phyloP scores from a whole-genome alignment of 2,888 invertebrate genomes.

The Sinotaia quadrata region DNA sequence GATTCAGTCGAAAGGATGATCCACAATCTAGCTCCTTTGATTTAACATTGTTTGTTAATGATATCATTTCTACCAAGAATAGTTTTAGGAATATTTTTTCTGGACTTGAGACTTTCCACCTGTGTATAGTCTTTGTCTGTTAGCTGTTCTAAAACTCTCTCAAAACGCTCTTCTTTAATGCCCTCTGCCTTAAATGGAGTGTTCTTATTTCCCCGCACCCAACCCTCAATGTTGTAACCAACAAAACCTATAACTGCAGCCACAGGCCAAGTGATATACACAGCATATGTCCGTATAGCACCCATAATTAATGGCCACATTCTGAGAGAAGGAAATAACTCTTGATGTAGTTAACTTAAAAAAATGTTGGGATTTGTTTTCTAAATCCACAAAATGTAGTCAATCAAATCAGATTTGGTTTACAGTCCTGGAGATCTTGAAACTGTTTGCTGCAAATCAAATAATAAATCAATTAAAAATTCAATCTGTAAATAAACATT shows the following conservation, averaged over 20 bases:
- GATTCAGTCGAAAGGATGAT: too few species aligned
- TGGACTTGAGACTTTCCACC: constrained; percentile 81
- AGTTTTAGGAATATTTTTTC: constrained; percentile 74
- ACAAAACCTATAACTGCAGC: constrained; percentile 86
- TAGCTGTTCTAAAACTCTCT: constrained; percentile 78
- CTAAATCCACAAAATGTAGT: too few species aligned
- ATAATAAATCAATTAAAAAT: too few species aligned
- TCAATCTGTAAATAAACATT: too few species aligned
- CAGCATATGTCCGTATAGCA: constrained; percentile 82
- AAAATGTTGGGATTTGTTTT: too few species aligned
- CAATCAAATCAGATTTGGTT: too few species aligned
- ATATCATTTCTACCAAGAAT: constrained; percentile 73
- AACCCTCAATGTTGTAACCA: constrained; percentile 87
- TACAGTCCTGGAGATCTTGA: too few species aligned
- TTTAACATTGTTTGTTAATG: too few species aligned
- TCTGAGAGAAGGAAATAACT: constrained; percentile 13
- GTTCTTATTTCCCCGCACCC: constrained; percentile 71
- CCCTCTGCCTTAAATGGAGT: constrained; percentile 74
- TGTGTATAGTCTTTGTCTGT: constrained; percentile 74
- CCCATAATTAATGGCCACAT: constrained; percentile 86
- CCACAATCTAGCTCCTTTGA: too few species aligned
- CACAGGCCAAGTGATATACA: constrained; percentile 85
- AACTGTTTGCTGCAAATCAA: too few species aligned
- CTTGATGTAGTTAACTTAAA: neutral
- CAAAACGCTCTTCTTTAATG: constrained; percentile 82